Evolutionary conservation across 2,888 invertebrate species (phyloP), one percentile per base, ranked within the genome.

Genomic region (Tipula vernalis): DNA sequence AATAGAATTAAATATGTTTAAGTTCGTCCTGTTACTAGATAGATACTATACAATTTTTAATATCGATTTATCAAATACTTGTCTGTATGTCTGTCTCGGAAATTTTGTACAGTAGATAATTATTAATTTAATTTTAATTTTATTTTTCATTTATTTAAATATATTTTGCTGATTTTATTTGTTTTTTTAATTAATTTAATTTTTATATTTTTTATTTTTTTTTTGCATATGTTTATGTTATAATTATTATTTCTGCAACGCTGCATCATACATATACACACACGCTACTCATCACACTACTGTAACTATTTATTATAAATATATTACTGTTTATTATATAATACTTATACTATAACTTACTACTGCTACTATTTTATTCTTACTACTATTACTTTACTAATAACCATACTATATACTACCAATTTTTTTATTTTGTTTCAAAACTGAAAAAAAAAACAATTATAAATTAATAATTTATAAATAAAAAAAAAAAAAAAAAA

Each of bases 401-500:
- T 71, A 71, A 71, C 71, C 71, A 71, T 71, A 71, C 71, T 71
- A 71, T 71, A 71, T 71, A 71, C 71, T 71, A 71, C 71, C 28
- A 71, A 71, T 71, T 39, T 85, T 85, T 42, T 41, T 85, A 42
- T 85, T 85, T 85, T 85, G 41, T 85, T 85, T 85, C 85, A 42
- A 39, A 51, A 71, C 71, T 71, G 71, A 71, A 28, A 57, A 57
- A 28, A 51, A 18, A 71, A 71, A 71, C 71, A 71, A 71, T 71
- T 71, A 71, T 71, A 71, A 71, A 71, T 71, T 71, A 71, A 71
- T 85, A 39, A 86, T 47, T 42, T 15, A 83, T 39, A 83, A n/a
- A 28, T 47, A 86, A 36, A 87, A 87, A 88, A 87, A 87, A 88
- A 85, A 86, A 36, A 87, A 87, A 88, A 87, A 87, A 87, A 83